Percentiles rank a stretch among this genome's conserved stretches.
phyloP scores from a whole-genome alignment of 2,113 vertebrate genomes.

The Dromas ardeola region DNA sequence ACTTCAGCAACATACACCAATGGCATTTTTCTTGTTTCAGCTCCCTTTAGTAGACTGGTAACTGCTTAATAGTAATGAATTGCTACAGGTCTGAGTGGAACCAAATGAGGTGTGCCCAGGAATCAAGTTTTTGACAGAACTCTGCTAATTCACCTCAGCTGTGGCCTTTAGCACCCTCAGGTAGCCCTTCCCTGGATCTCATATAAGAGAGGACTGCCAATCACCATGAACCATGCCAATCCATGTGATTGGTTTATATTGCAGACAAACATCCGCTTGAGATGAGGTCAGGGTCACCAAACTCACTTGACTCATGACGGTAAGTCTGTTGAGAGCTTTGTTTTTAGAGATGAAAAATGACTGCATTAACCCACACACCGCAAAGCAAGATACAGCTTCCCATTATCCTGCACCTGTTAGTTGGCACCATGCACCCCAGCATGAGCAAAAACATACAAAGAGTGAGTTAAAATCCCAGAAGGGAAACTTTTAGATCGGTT shows the following conservation, averaged over 20 bases:
- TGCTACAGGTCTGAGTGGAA: not conserved
- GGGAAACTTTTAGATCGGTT: not conserved
- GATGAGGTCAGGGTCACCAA: not conserved
- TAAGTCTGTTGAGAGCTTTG: not conserved
- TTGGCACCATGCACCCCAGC: rapidly evolving
- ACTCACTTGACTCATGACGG: not conserved
- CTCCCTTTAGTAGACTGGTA: not conserved
- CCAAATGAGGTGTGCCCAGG: not conserved
- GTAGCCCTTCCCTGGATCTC: not conserved
- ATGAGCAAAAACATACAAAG: not conserved
- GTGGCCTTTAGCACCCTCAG: not conserved
- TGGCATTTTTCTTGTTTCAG: not conserved
- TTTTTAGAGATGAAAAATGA: not conserved
- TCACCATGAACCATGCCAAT: not conserved
- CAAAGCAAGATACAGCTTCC: not conserved
- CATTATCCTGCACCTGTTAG: not conserved
- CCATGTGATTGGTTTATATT: not conserved
- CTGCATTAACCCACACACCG: not conserved
- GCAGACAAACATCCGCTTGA: not conserved
- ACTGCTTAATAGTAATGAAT: not conserved
- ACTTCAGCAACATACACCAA: not conserved
- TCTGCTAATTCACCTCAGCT: not conserved
- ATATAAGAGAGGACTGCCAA: not conserved
- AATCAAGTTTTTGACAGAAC: not conserved
- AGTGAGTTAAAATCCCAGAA: not conserved